These are phyloP conservation scores for Operophtera brumata DNA, from an alignment of 2,888 invertebrate genomes.

Conservation along the genomic window DNA sequence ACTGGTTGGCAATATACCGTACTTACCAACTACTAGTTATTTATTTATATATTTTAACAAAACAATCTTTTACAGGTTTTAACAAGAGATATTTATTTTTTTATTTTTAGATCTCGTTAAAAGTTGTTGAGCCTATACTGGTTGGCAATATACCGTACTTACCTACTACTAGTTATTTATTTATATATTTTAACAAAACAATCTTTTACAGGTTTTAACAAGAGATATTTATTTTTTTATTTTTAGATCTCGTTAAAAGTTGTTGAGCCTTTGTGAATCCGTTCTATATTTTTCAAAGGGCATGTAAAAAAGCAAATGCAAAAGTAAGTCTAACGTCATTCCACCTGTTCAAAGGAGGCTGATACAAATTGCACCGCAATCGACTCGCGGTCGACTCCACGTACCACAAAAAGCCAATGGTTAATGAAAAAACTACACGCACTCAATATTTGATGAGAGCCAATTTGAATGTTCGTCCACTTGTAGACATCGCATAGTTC, in stretches of 20 bases:
- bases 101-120: too few species aligned
- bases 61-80: too few species aligned
- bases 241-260: too few species aligned
- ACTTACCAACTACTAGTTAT: too few species aligned
- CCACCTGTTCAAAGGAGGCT: constrained; percentile 54
- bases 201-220: too few species aligned
- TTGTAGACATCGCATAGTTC: constrained; percentile 80
- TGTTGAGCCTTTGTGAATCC: not conserved
- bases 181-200: too few species aligned
- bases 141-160: too few species aligned
- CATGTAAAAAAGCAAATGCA: not conserved
- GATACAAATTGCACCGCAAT: constrained; percentile 62
- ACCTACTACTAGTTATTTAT: too few species aligned
- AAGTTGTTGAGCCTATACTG: not conserved
- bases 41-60: too few species aligned
- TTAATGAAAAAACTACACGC: constrained; percentile 79
- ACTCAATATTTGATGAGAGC: constrained; percentile 80
- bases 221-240: too few species aligned
- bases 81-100: too few species aligned
- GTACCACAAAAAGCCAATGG: constrained; percentile 67
- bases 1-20: too few species aligned
- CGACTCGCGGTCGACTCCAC: constrained; percentile 42
- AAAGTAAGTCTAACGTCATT: constrained; percentile 1
- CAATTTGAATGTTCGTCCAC: constrained; percentile 80
- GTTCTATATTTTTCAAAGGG: constrained; percentile 4